Conservation (phyloP, 2,113 vertebrate species). For the Saguinus imperator region DNA sequence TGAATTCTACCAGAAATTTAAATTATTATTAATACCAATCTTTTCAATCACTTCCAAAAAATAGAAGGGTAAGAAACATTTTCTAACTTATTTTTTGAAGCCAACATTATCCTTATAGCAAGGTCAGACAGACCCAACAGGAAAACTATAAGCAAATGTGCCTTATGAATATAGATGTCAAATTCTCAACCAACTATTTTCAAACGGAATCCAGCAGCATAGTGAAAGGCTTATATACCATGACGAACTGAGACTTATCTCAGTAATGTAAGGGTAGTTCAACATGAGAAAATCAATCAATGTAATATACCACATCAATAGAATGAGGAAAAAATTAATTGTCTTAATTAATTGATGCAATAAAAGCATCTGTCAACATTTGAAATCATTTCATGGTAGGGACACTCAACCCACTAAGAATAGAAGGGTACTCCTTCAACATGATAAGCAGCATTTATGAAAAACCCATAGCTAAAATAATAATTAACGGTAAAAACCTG, state of each 20-base stretch:
- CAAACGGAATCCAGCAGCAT: neutral
- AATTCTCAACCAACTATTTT: neutral
- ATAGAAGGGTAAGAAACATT: neutral
- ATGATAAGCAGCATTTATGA: neutral
- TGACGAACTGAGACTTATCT: neutral
- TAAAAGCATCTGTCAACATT: neutral
- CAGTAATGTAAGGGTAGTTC: neutral
- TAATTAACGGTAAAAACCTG: neutral
- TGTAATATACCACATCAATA: neutral
- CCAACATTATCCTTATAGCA: neutral
- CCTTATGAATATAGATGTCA: neutral
- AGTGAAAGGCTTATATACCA: neutral
- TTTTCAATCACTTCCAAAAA: neutral
- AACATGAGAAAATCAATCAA: neutral
- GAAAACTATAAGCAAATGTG: neutral
- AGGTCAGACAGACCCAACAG: neutral
- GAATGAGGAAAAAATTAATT: neutral
- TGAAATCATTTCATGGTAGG: neutral
- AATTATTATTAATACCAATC: neutral
- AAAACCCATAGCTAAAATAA: neutral
- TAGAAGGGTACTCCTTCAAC: neutral
- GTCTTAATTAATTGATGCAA: neutral
- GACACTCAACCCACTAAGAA: neutral
- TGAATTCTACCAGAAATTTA: neutral
- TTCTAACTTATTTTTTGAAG: neutral